phyloP scores from a whole-genome alignment of 2,888 invertebrate genomes.

The Acleris laterana region DNA sequence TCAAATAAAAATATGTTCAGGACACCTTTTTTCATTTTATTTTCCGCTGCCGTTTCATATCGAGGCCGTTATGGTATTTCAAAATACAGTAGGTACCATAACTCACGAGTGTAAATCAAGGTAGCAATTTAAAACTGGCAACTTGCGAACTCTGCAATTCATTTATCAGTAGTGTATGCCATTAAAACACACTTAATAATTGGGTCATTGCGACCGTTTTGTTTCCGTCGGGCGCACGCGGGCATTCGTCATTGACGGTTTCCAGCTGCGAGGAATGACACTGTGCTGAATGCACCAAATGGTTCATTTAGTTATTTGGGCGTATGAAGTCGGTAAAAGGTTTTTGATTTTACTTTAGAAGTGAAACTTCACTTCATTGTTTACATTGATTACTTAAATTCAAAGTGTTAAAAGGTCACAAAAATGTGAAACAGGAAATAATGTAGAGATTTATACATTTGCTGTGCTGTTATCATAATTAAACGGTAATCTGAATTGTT shows the following conservation, averaged over 20 bases:
- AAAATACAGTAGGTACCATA: constrained; percentile 9
- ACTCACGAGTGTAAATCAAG: constrained; percentile 24
- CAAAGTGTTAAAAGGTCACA: too few relatives aligned
- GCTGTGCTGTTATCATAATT: too few relatives aligned
- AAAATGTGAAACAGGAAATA: too few relatives aligned
- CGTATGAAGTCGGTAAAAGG: too few relatives aligned
- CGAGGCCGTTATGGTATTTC: not conserved
- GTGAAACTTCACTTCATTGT: too few relatives aligned
- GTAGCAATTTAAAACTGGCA: constrained; percentile 28
- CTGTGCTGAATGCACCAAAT: not conserved
- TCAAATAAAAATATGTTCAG: too few relatives aligned
- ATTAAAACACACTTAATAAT: constrained; percentile 46
- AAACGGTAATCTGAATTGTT: too few relatives aligned
- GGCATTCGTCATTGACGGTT: constrained; percentile 38
- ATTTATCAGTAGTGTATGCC: constrained; percentile 41
- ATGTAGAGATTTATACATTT: too few relatives aligned
- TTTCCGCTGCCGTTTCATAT: too few relatives aligned
- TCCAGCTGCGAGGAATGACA: constrained; percentile 10
- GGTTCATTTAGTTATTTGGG: not conserved
- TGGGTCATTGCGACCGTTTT: constrained; percentile 43
- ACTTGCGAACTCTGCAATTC: constrained; percentile 32
- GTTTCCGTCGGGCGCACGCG: constrained; percentile 39
- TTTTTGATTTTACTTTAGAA: too few relatives aligned
- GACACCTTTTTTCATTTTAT: too few relatives aligned
- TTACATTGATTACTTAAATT: too few relatives aligned